Conservation (phyloP, 1,140 invertebrate species). For the Platyura marginata region DNA sequence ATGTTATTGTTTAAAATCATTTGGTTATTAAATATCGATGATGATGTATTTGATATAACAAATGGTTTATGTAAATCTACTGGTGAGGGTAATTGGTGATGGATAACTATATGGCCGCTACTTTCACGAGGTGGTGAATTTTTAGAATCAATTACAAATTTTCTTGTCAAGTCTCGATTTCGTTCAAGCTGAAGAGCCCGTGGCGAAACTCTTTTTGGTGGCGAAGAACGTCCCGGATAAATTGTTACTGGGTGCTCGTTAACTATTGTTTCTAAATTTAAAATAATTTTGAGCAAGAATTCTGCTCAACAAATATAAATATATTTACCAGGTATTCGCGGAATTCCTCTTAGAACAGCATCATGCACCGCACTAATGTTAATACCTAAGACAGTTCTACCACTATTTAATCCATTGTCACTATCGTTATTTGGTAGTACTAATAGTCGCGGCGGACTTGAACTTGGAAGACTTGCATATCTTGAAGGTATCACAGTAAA, state of each 20-base stretch:
- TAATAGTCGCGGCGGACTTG: constrained; percentile 12
- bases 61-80: too few relatives aligned
- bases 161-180: too few relatives aligned
- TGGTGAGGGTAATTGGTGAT: too few relatives aligned
- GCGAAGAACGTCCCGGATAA: constrained; percentile 35
- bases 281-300: too few relatives aligned
- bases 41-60: too few relatives aligned
- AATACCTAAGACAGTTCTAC: constrained; percentile 12
- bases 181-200: too few relatives aligned
- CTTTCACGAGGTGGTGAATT: too few relatives aligned
- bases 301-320: too few relatives aligned
- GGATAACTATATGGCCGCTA: too few relatives aligned
- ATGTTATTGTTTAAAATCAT: not conserved
- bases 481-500: constrained; percentile 12
- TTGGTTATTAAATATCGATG: too few relatives aligned
- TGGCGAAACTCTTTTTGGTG: too few relatives aligned
- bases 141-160: too few relatives aligned
- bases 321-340: constrained; percentile 14
- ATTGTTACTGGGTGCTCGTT: constrained; percentile 42
- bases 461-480: constrained; percentile 23
- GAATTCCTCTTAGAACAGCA: constrained; percentile 19
- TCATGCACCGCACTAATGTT: constrained; percentile 24
- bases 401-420: constrained; percentile 14
- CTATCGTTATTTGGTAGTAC: constrained; percentile 2
- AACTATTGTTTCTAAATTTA: constrained; percentile 17